Evolutionary conservation across 92 coral and sea anemone genomes (phyloP), one percentile per base, ranked within the genome.

Genomic region (Actinostola sp.): DNA sequence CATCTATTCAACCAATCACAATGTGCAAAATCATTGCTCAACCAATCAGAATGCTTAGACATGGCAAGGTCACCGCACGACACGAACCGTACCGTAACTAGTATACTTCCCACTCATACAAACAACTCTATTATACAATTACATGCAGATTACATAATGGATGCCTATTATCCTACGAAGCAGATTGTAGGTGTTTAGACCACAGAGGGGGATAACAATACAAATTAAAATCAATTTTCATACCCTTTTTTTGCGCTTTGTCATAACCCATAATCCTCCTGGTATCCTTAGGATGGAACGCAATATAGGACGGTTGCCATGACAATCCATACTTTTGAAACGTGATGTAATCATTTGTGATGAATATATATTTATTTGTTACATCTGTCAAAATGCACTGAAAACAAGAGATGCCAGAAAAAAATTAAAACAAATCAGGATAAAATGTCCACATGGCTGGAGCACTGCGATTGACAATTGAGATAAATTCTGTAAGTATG

Each of bases 371-470:
- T 60, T 77, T 73, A 78, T 89, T 89, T 54, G 8, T 44, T 29
- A 61, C 63, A 67, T 92, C 97, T 7, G 96, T 71, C 41, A 92
- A 77, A 31, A 92, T 57, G 53, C 89, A 80, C 97, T 92, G 65
- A 42, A 62, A 69, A 35, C 35, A 70, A 74, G 30, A 52, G 5
- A n/a, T n/a, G n/a, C n/a, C n/a, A n/a, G n/a, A 67, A 43, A 46
- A 41, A 67, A 30, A 3, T 17, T 1, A 0, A 30, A 12, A 19
- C 0, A 2, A 11, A 30, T 49, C 0, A 10, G 27, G 8, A 38
- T 17, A 1, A 35, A 48, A 4, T 6, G 19, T 3, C n/a, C 3
- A 20, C 3, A 48, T 14, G 54, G 19, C n/a, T 14, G 3, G 20
- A 48, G 9, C 3, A 14, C 20, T 4, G 7, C 8, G 24, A 48